Evolutionary conservation across 2,888 invertebrate genomes (phyloP), one percentile per base, ranked within the genome.

Genomic region (Torymus auratus): DNA sequence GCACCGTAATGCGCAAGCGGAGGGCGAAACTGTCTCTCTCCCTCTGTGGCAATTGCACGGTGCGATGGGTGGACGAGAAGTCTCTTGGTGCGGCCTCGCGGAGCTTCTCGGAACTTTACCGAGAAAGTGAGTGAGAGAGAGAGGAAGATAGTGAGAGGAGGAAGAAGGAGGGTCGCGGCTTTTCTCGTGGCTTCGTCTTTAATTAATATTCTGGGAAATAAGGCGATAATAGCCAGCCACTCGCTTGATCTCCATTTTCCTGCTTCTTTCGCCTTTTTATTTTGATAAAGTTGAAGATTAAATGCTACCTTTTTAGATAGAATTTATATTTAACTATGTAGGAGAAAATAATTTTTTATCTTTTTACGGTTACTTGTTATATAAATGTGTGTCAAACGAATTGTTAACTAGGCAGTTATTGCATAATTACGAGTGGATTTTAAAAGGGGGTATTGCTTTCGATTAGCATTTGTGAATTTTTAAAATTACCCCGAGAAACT

Each of bases 201-300:
- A 86, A 88, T 88, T 87, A 87, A 87, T 88, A 88, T 88, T 87
- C 88, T 86, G 77, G 83, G 87, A 88, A 88, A 20, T 20, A 20
- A 85, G 83, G 85, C 85, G 82, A 86, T 87, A 86, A 87, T 85
- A 86, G 83, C 83, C 73, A 77, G n/a, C 17, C 28, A 41, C 58
- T 28, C 67, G 10, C 55, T 17, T 28, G 28, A 28, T 14, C 56
- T 53, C 55, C n/a, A 13, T 17, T 15, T 50, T 11, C 50, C 15
- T 69, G 3, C 2, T 41, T 61, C 11, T 60, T 7, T 60, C 15
- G 5, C 20, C 41, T 41, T 41, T 41, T 41, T 7, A 41, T 41
- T 41, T 41, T 7, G 41, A 41, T 7, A 7, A 41, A 7, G 5
- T 41, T 41, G 7, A 41, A 7, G 1, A 41, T 41, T 41, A 7